These are phyloP conservation scores for Ursus arctos DNA, from an alignment of 2,113 vertebrate species.

Conservation along the genomic window DNA sequence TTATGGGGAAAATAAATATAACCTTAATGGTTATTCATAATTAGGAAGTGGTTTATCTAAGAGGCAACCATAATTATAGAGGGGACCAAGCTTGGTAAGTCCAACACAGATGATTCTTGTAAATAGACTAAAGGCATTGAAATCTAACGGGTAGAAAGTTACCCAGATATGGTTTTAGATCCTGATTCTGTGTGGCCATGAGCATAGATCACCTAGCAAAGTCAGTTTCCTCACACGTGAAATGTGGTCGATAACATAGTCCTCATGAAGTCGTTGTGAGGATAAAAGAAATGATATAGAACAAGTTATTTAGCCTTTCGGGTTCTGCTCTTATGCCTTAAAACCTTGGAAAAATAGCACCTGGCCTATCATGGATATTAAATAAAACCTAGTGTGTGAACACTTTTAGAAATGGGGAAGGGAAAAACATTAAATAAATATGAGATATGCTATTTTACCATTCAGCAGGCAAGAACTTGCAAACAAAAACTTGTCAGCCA, in stretches of 20 bases:
- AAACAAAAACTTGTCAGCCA: not conserved
- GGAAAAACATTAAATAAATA: conserved; percentile 17
- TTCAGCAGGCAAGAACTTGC: not conserved
- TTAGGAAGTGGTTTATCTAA: not conserved
- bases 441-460: not conserved
- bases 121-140: not conserved
- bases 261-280: not conserved
- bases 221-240: not conserved
- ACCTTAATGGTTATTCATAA: conserved; percentile 4
- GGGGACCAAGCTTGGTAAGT: not conserved
- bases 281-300: conserved; percentile 8
- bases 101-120: not conserved
- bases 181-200: not conserved
- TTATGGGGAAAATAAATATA: not conserved
- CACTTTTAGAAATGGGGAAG: not conserved
- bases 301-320: not conserved
- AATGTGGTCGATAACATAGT: not conserved
- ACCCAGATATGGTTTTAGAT: not conserved
- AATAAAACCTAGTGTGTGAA: not conserved
- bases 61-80: not conserved
- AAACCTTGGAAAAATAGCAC: not conserved
- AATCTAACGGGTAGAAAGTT: not conserved
- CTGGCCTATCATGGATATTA: not conserved
- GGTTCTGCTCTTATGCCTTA: not conserved
- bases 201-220: not conserved